These are phyloP conservation scores for Acholoe squamosa DNA, from an alignment of 2,888 invertebrate species.

Conservation along the genomic window DNA sequence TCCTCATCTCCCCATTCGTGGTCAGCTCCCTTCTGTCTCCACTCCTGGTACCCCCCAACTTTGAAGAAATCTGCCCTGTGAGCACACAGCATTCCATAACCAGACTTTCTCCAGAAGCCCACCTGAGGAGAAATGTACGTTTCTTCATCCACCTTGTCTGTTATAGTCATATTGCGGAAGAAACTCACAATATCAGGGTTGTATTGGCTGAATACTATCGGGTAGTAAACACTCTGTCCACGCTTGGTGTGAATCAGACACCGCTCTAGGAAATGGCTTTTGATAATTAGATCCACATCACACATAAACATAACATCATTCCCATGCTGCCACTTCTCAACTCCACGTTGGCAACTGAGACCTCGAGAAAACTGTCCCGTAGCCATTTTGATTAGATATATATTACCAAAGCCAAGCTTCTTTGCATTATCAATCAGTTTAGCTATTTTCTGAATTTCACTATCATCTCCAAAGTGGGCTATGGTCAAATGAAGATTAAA, in stretches of 20 bases:
- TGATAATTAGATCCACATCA: conserved; percentile 29
- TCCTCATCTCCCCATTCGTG: neutral
- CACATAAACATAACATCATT: conserved; percentile 25
- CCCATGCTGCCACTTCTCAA: neutral
- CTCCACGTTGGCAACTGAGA: neutral
- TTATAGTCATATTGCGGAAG: neutral
- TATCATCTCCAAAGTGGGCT: neutral
- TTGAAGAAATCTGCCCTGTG: conserved; percentile 8
- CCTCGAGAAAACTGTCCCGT: neutral
- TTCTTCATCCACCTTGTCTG: neutral
- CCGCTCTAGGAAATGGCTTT: neutral
- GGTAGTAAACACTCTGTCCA: conserved; percentile 13
- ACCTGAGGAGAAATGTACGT: neutral
- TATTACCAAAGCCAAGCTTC: conserved; percentile 23
- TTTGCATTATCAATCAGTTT: neutral
- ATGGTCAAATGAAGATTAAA: conserved; percentile 18
- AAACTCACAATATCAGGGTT: neutral
- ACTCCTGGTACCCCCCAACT: conserved; percentile 5
- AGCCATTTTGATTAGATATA: neutral
- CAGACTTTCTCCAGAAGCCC: neutral
- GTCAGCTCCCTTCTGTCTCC: neutral
- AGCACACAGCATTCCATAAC: neutral
- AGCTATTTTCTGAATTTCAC: neutral
- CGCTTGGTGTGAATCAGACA: neutral
- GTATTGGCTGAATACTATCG: neutral